A percentile compares a stretch with the other conserved stretches of the same genome.
Conservation (phyloP, 2,113 vertebrate genomes). For the Rhea americana region DNA sequence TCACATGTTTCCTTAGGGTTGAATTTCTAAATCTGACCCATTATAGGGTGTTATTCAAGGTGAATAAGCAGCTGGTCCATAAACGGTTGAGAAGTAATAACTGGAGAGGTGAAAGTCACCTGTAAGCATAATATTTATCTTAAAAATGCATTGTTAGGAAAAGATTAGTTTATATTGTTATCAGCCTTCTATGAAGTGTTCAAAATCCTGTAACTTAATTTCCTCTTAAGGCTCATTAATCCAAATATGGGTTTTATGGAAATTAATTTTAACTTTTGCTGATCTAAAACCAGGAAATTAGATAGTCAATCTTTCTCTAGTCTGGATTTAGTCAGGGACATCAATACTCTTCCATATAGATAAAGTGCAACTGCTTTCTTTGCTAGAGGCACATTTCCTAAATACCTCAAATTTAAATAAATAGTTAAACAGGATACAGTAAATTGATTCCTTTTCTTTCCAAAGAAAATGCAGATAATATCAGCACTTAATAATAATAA, state of each 20-base stretch:
- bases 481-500: not conserved
- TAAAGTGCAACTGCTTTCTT: not conserved
- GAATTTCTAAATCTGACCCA: not conserved
- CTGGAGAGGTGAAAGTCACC: not conserved
- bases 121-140: not conserved
- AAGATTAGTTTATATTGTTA: not conserved
- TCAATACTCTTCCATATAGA: not conserved
- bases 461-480: not conserved
- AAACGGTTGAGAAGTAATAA: not conserved
- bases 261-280: not conserved
- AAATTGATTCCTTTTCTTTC: not conserved
- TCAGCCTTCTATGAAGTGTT: not conserved
- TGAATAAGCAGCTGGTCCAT: not conserved
- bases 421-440: not conserved
- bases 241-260: not conserved
- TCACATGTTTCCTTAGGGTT: not conserved
- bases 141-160: not conserved
- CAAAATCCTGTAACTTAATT: not conserved
- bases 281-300: not conserved
- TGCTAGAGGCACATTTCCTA: not conserved
- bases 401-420: not conserved
- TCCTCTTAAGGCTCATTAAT: not conserved
- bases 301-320: not conserved
- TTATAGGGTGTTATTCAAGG: not conserved
- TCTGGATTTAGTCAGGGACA: not conserved